Evolutionary conservation across 2,113 vertebrate genomes (phyloP).

Genomic region (Oophaga pumilio): DNA sequence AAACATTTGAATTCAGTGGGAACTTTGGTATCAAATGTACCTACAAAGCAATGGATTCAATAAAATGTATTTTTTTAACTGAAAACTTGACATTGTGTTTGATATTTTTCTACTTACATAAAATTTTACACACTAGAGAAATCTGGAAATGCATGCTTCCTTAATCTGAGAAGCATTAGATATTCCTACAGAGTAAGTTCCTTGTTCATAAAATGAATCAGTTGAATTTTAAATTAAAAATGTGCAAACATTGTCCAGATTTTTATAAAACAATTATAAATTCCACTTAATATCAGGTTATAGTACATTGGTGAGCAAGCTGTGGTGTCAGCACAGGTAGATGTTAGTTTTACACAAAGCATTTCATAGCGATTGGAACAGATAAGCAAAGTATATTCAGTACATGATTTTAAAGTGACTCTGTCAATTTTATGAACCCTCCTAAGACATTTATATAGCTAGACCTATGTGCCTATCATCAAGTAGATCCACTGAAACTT

Average conservation of each 20-base stretch:
- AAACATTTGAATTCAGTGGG: background rate
- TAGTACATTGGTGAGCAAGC: background rate
- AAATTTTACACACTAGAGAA: constrained; percentile 11
- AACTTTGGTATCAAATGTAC: background rate
- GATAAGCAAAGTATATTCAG: too few relatives aligned
- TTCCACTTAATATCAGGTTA: background rate
- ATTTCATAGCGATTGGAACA: too few relatives aligned
- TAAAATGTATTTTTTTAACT: constrained; percentile 8
- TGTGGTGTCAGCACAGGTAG: background rate
- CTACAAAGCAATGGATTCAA: background rate
- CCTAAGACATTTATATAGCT: too few relatives aligned
- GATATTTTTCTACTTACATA: constrained; percentile 16
- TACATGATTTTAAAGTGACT: too few relatives aligned
- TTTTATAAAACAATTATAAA: background rate
- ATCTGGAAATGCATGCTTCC: background rate
- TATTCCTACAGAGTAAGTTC: background rate
- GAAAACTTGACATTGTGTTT: constrained; percentile 31
- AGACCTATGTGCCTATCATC: too few relatives aligned
- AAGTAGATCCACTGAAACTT: too few relatives aligned
- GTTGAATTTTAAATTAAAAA: background rate
- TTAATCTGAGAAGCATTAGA: background rate
- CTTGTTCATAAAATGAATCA: background rate
- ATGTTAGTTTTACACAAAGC: too few relatives aligned
- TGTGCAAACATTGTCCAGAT: background rate
- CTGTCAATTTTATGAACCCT: too few relatives aligned